These are phyloP conservation scores for Epinephelus lanceolatus DNA, from an alignment of 2,113 vertebrate genomes.

Conservation along the genomic window DNA sequence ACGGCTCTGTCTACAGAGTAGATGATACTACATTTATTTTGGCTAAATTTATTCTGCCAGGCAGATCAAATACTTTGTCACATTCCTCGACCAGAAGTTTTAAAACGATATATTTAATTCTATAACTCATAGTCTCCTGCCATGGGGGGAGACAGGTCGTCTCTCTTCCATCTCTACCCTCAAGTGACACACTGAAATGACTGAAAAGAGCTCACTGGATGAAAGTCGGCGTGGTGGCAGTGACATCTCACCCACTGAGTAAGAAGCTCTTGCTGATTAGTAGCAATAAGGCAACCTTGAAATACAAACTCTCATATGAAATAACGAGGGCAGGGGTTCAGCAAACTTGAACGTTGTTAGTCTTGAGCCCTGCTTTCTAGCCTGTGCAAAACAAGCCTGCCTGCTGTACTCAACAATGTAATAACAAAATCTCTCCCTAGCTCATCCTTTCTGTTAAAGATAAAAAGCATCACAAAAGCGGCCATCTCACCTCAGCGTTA, in stretches of 20 bases:
- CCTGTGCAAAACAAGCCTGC: no score
- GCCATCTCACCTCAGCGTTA: conserved; percentile 88
- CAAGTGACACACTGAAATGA: neutral
- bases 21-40: neutral
- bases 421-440: no score
- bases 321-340: neutral
- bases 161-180: conserved; percentile 7
- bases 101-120: neutral
- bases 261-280: conserved; percentile 11
- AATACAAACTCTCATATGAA: conserved; percentile 1
- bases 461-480: neutral
- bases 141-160: neutral
- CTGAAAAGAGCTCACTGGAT: neutral
- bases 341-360: no score
- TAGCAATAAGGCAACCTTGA: neutral
- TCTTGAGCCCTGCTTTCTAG: no score
- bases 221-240: conserved; percentile 3
- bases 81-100: neutral
- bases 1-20: neutral
- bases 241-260: conserved; percentile 32
- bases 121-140: conserved; percentile 9
- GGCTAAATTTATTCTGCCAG: neutral
- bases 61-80: neutral
- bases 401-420: no score
- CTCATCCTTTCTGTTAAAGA: neutral